Evolutionary conservation across 1,140 invertebrate genomes (phyloP).

Genomic region (Zaprionus vittiger): DNA sequence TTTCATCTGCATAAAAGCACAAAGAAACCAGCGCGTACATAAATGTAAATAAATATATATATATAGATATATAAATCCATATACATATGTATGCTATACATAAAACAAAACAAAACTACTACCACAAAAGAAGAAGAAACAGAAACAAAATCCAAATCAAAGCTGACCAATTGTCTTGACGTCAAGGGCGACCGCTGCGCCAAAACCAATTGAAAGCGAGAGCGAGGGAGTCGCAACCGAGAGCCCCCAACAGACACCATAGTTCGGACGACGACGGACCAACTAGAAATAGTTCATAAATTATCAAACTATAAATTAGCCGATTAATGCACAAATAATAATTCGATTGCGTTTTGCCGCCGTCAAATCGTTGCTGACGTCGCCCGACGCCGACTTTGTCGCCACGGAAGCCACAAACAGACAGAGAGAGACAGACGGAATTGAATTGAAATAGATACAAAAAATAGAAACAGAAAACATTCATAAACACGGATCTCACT

Average conservation of each 20-base stretch:
- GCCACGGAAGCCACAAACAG: conserved; percentile 45
- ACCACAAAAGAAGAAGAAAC: background rate
- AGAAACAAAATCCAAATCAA: conserved; percentile 44
- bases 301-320: conserved; percentile 82
- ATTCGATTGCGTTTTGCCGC: conserved; percentile 80
- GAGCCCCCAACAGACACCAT: background rate
- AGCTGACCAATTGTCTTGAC: conserved; percentile 67
- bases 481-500: conserved; percentile 75
- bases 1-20: conserved; percentile 82
- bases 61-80: conserved; percentile 53
- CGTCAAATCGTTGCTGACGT: conserved; percentile 17
- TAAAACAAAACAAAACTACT: conserved; percentile 35
- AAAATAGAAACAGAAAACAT: conserved; percentile 32
- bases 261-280: conserved; percentile 26
- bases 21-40: conserved; percentile 67
- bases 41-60: conserved; percentile 67
- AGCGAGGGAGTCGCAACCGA: conserved; percentile 60
- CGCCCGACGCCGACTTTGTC: conserved; percentile 40
- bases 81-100: conserved; percentile 11
- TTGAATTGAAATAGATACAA: background rate
- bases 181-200: conserved; percentile 67
- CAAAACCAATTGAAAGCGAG: conserved; percentile 75
- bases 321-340: conserved; percentile 81
- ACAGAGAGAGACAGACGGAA: background rate
- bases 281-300: conserved; percentile 80